Percentiles rank a stretch among this genome's conserved stretches.
These are phyloP conservation scores for Cyrtodaria siliqua DNA, from an alignment of 2,888 invertebrate genomes.

Conservation along the genomic window DNA sequence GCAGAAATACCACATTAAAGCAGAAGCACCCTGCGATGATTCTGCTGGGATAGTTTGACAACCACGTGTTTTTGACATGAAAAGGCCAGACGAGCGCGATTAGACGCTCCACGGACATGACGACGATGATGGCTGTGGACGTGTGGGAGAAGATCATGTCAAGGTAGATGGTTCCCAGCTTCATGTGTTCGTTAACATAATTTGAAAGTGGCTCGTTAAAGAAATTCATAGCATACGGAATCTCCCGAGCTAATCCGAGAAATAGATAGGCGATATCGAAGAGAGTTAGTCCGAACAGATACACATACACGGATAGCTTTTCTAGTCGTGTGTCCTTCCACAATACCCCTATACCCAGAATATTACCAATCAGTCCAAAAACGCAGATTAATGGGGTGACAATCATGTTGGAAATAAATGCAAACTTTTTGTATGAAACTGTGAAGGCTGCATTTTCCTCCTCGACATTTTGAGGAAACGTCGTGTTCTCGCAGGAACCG, in stretches of 20 bases:
- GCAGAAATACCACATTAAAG: conserved; percentile 29
- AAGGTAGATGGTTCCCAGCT: conserved; percentile 34
- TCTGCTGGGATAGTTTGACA: conserved; percentile 29
- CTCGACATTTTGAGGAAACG: no score
- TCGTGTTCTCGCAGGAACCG: no score
- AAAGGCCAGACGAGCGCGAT: conserved; percentile 37
- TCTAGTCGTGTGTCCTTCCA: conserved; percentile 34
- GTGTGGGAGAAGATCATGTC: conserved; percentile 48
- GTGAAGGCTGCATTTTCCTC: no score
- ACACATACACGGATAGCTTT: conserved; percentile 42
- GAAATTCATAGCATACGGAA: no score
- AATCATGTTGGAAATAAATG: conserved; percentile 33
- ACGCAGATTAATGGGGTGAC: conserved; percentile 35
- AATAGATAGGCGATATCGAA: conserved; percentile 41
- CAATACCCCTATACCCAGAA: conserved; percentile 37
- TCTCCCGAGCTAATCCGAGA: no score
- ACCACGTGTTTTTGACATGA: conserved; percentile 32
- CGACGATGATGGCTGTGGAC: conserved; percentile 19
- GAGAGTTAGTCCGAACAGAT: conserved; percentile 40
- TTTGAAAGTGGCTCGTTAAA: conserved; percentile 27
- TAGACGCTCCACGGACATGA: conserved; percentile 42
- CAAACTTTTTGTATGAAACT: no score
- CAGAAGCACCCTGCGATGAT: conserved; percentile 26
- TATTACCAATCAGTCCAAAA: conserved; percentile 38
- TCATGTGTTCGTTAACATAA: conserved; percentile 51